Percentiles rank a stretch among this genome's conserved stretches.
Conservation (phyloP, 2,797 vertebrate genomes). For the Pyrocephalus nanus region DNA sequence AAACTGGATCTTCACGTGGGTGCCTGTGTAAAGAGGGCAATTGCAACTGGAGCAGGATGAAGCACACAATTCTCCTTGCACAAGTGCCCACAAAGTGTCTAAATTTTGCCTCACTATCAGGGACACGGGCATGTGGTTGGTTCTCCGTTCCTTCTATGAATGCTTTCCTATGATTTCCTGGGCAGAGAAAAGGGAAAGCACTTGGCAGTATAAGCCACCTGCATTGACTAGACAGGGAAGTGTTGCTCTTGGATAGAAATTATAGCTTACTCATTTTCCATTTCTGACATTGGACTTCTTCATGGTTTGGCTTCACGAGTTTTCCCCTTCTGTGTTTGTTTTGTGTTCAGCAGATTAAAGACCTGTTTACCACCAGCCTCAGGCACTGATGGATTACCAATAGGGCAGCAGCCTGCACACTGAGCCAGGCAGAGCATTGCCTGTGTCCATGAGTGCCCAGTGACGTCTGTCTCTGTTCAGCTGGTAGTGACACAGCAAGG, state of each 20-base stretch:
- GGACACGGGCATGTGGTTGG: background rate
- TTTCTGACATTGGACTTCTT: background rate
- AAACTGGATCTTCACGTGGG: background rate
- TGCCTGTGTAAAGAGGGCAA: background rate
- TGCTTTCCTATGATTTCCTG: background rate
- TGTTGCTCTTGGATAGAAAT: background rate
- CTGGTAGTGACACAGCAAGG: background rate
- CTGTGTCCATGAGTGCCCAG: background rate
- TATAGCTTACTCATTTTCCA: background rate
- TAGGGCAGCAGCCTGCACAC: background rate
- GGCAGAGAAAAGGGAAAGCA: background rate
- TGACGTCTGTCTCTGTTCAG: background rate
- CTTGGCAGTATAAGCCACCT: background rate
- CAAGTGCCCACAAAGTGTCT: background rate
- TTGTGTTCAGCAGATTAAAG: background rate
- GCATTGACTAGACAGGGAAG: background rate
- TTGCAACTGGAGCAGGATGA: background rate
- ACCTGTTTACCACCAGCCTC: background rate
- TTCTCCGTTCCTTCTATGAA: background rate
- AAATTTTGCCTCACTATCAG: background rate
- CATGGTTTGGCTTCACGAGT: fast-evolving
- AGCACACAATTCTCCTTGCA: background rate
- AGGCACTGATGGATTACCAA: background rate
- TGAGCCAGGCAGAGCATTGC: background rate
- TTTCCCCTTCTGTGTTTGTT: background rate